These are phyloP conservation scores for Labroides dimidiatus DNA, from an alignment of 2,797 vertebrate species.

Conservation along the genomic window DNA sequence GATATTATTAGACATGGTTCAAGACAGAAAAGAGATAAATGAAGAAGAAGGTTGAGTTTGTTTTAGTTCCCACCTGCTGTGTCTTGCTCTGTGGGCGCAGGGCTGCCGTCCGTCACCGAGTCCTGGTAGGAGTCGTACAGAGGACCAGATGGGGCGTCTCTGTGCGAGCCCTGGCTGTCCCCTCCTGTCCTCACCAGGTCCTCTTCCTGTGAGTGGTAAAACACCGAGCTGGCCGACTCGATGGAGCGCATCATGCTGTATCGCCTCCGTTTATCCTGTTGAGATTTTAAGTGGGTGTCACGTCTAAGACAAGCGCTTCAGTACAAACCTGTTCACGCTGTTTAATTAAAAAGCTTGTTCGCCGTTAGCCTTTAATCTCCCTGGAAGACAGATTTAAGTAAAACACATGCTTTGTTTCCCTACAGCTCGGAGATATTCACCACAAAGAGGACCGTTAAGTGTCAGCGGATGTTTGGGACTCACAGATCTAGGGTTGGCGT, in stretches of 20 bases:
- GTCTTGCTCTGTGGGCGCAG: constrained; percentile 76
- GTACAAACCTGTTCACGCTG: not conserved
- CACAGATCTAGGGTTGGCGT: constrained; percentile 88
- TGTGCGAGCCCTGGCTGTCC: constrained; percentile 76
- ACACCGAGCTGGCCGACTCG: constrained; percentile 93
- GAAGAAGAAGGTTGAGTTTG: not conserved
- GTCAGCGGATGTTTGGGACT: constrained; percentile 68
- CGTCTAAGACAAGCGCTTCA: constrained; percentile 10
- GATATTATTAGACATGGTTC: too few relatives aligned
- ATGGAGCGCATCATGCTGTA: constrained; percentile 92
- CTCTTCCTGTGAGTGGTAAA: constrained; percentile 95
- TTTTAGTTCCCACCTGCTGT: constrained; percentile 58
- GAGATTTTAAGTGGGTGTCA: constrained; percentile 25
- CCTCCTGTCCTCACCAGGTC: constrained; percentile 66
- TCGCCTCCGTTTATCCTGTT: constrained; percentile 89
- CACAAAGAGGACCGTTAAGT: not conserved
- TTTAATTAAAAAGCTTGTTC: constrained; percentile 28
- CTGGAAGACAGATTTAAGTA: too few relatives aligned
- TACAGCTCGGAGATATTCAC: not conserved
- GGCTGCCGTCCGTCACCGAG: constrained; percentile 61
- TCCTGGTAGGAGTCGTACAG: constrained; percentile 73
- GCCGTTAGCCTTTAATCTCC: not conserved
- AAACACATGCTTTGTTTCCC: not conserved
- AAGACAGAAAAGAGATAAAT: not conserved
- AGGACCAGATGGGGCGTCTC: constrained; percentile 63